These are phyloP conservation scores for Noctua fimbriata DNA, from an alignment of 2,888 invertebrate species.

Conservation along the genomic window DNA sequence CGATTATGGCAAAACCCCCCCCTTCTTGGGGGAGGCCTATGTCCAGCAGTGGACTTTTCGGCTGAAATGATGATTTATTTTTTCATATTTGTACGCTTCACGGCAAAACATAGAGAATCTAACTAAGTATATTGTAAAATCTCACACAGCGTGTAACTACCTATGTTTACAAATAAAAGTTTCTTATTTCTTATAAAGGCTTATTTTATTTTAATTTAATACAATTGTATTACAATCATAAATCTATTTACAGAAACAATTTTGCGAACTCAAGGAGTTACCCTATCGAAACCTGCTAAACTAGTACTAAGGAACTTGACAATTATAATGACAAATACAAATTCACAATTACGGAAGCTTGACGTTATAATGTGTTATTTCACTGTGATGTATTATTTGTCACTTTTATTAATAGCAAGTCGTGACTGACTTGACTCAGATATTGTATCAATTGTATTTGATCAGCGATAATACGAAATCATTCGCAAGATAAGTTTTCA, in stretches of 20 bases:
- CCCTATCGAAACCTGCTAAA: not conserved
- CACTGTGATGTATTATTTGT: constrained; percentile 23
- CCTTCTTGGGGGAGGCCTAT: too few species aligned
- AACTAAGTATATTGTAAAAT: too few species aligned
- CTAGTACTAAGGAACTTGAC: not conserved
- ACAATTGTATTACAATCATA: not conserved
- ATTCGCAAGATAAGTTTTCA: constrained; percentile 33
- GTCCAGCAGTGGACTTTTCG: too few species aligned
- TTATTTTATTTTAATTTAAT: not conserved
- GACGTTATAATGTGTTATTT: constrained; percentile 5
- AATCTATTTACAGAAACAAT: not conserved
- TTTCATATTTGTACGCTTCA: too few species aligned
- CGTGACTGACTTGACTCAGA: constrained; percentile 59
- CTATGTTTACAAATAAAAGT: too few species aligned
- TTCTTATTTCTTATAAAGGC: too few species aligned
- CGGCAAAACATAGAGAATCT: too few species aligned
- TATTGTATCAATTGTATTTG: constrained; percentile 30
- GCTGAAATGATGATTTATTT: too few species aligned
- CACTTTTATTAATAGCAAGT: constrained; percentile 44
- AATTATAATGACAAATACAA: constrained; percentile 11
- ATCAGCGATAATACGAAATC: constrained; percentile 34
- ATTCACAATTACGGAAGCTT: not conserved
- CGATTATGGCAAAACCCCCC: too few species aligned
- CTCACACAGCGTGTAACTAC: too few species aligned
- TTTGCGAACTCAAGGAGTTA: constrained; percentile 9